These are phyloP conservation scores for Cartodere bifasciata DNA, from an alignment of 2,888 invertebrate genomes.

Conservation along the genomic window DNA sequence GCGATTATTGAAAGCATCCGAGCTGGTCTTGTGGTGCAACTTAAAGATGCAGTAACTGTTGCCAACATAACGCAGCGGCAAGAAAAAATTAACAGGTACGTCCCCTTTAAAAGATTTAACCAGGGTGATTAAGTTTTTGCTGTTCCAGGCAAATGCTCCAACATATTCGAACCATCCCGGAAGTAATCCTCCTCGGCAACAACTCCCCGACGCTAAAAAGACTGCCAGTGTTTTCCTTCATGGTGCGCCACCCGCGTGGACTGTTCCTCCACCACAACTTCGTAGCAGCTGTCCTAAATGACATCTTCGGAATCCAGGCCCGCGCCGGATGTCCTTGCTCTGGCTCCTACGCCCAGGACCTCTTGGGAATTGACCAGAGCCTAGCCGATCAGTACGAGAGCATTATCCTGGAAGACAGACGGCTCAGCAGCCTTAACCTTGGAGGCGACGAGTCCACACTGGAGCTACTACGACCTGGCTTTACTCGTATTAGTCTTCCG, in stretches of 20 bases:
- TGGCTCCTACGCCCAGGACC: conserved; percentile 71
- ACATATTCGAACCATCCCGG: conserved; percentile 67
- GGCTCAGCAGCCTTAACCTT: conserved; percentile 35
- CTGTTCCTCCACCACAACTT: conserved; percentile 82
- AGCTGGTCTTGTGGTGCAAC: conserved; percentile 73
- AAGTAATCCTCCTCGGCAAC: conserved; percentile 65
- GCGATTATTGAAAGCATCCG: conserved; percentile 72
- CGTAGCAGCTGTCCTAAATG: conserved; percentile 75
- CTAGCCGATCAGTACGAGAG: conserved; percentile 65
- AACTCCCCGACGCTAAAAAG: conserved; percentile 51
- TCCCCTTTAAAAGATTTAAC: too few relatives aligned
- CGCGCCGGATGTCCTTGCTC: conserved; percentile 71
- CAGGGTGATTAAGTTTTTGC: conserved; percentile 15
- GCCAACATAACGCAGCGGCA: conserved; percentile 58
- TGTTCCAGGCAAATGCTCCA: conserved; percentile 60
- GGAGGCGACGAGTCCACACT: conserved; percentile 36
- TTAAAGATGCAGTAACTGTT: conserved; percentile 68
- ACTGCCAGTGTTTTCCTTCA: conserved; percentile 74
- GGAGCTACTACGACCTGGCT: conserved; percentile 75
- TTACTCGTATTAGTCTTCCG: conserved; percentile 72
- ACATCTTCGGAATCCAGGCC: conserved; percentile 84
- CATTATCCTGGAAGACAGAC: conserved; percentile 47
- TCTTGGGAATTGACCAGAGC: conserved; percentile 70
- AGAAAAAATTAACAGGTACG: conserved; percentile 61
- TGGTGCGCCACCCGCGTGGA: conserved; percentile 69